Percentiles rank a stretch among this genome's conserved stretches.
Conservation (phyloP, 1,140 invertebrate genomes). For the Lepidostoma basale region DNA sequence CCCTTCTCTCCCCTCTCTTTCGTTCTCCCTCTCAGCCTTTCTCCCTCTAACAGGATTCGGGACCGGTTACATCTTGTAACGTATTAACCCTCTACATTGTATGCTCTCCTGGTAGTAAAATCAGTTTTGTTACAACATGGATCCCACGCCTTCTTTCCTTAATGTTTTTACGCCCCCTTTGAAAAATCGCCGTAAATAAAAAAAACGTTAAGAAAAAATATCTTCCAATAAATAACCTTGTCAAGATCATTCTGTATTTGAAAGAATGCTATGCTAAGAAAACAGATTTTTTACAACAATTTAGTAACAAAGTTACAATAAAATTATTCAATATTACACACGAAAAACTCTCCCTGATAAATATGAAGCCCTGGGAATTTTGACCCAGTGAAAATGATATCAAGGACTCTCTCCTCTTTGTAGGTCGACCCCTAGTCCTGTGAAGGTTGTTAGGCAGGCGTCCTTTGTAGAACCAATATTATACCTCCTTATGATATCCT, state of each 20-base stretch:
- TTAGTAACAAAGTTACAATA: too few relatives aligned
- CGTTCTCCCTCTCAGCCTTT: not conserved
- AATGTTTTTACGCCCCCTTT: not conserved
- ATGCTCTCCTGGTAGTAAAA: slow-evolving; percentile 33
- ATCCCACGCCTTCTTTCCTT: slow-evolving; percentile 15
- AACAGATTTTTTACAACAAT: too few relatives aligned
- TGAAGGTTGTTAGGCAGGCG: slow-evolving; percentile 50
- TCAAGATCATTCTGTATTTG: too few relatives aligned
- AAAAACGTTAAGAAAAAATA: too few relatives aligned
- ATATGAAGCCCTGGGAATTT: slow-evolving; percentile 43
- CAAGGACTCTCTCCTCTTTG: slow-evolving; percentile 40
- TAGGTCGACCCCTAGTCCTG: slow-evolving; percentile 31
- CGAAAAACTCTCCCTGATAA: slow-evolving; percentile 1
- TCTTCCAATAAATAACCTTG: too few relatives aligned
- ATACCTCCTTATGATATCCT: slow-evolving; percentile 52
- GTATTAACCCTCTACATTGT: not conserved
- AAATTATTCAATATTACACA: too few relatives aligned
- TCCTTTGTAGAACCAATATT: slow-evolving; percentile 53
- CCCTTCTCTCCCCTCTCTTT: slow-evolving; percentile 2
- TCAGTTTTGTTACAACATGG: slow-evolving; percentile 31
- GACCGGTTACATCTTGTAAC: slow-evolving; percentile 28
- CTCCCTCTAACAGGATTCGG: not conserved
- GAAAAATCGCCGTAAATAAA: not conserved
- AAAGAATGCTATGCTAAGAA: too few relatives aligned
- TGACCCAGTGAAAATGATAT: slow-evolving; percentile 47